Conservation (phyloP, 2,113 vertebrate species). For the Acinonyx jubatus region DNA sequence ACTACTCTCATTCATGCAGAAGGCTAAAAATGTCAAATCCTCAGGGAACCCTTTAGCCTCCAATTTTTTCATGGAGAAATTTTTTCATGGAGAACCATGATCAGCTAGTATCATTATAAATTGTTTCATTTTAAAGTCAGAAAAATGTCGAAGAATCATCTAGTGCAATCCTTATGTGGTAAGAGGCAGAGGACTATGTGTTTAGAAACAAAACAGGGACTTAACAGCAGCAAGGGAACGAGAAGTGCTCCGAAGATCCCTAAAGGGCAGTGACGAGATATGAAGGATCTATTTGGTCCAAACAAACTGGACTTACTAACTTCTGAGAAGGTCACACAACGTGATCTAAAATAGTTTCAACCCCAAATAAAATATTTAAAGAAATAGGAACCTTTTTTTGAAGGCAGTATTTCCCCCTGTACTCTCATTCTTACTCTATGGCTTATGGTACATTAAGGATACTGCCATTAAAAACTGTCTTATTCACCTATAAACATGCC, state of each 20-base stretch:
- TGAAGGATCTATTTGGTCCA: neutral
- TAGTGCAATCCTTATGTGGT: neutral
- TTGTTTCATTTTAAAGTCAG: neutral
- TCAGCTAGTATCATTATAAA: neutral
- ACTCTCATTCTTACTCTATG: neutral
- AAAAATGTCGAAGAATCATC: neutral
- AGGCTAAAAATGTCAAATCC: slow-evolving; percentile 35
- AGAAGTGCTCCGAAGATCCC: neutral
- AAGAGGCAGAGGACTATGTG: neutral
- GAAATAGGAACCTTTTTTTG: neutral
- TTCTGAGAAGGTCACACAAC: neutral
- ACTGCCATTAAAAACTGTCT: neutral
- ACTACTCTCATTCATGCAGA: neutral
- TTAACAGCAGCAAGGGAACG: neutral
- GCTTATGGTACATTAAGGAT: neutral
- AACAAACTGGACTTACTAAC: neutral
- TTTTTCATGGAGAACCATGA: neutral
- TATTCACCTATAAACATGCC: neutral
- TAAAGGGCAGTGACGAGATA: neutral
- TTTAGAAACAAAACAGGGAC: neutral
- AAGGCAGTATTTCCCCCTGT: neutral
- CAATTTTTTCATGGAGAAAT: neutral
- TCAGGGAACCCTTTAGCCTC: neutral
- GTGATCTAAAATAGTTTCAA: slow-evolving; percentile 23
- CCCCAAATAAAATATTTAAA: slow-evolving; percentile 11